Base-by-base conservation (phyloP, 2,797 vertebrate genomes). In the Betta splendens region DNA sequence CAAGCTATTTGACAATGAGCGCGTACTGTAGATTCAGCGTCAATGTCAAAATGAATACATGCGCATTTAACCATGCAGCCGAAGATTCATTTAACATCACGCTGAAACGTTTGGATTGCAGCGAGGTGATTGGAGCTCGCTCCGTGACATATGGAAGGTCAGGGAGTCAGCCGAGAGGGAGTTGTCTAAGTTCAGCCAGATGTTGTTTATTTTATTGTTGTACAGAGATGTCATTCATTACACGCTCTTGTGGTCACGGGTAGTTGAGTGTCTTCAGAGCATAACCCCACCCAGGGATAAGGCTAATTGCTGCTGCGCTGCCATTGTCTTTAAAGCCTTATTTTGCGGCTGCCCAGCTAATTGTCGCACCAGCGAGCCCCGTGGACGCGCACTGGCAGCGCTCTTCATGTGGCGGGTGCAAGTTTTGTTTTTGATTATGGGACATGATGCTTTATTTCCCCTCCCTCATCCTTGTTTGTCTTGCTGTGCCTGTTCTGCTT, bases 391-490 rank as follows among this genome's bases (percentile, higher is more conserved):
- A 32, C 35, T 73, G 74, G 60, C 79, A 49, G 55, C 52, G 29
- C 33, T 74, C 64, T 91, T 90, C 51, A 86, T 91, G 89, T 90
- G 89, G 88, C 51, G 57, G 69, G 44, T 65, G 16, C 16, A n/a
- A 68, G 72, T 77, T 89, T 90, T 84, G 84, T 81, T 88, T 87
- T 75, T 84, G 64, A 89, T 90, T 88, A 88, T 72, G 64, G 84
- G 74, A 85, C 84, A 83, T 88, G 60, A 83, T 90, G 89, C 80
- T 58, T 56, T 80, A 82, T 81, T 79, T 75, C 42, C 57, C 64
- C 33, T 53, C 63, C 48, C 52, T 68, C 64, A 47, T 79, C 68
- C 73, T 75, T 72, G 49, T 76, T 81, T 75, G 67, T 63, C 50
- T 67, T 32, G 36, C 53, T 65, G 57, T 74, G 44, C 32, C 51